Conservation (phyloP, 2,113 vertebrate species). For the Neogobius melanostomus region DNA sequence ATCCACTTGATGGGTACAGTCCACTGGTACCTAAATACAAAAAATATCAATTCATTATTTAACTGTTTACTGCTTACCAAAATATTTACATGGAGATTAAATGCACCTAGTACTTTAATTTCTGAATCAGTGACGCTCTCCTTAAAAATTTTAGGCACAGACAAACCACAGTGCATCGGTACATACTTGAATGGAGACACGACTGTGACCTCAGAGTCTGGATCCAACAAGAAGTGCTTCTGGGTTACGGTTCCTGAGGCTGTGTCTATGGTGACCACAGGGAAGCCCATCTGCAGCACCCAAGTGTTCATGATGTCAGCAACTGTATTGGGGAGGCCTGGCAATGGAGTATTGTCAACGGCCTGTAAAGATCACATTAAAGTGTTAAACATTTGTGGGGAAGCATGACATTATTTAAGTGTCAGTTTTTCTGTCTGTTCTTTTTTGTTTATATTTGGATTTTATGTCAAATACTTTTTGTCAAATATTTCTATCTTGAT, state of each 20-base stretch:
- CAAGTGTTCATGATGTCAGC: slow-evolving; percentile 87
- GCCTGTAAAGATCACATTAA: slow-evolving; percentile 49
- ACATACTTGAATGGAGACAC: slow-evolving; percentile 80
- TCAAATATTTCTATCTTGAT: too few species aligned
- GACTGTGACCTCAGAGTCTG: slow-evolving; percentile 60
- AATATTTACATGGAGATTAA: too few species aligned
- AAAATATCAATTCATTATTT: neutral
- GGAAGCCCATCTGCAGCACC: slow-evolving; percentile 94
- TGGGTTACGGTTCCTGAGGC: slow-evolving; percentile 57
- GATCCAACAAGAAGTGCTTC: slow-evolving; percentile 85
- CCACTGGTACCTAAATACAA: slow-evolving; percentile 83
- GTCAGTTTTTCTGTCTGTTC: too few species aligned
- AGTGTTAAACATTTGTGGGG: neutral
- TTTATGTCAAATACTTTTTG: too few species aligned
- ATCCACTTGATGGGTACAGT: slow-evolving; percentile 80
- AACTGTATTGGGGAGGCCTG: slow-evolving; percentile 19
- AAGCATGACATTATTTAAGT: too few species aligned
- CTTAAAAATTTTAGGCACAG: too few species aligned
- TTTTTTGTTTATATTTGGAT: too few species aligned
- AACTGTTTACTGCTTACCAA: too few species aligned
- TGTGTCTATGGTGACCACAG: slow-evolving; percentile 83
- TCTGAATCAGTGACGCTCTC: too few species aligned
- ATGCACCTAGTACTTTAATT: too few species aligned
- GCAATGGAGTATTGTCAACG: accelerated
- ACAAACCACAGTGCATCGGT: neutral